Conservation (phyloP, 2,113 vertebrate genomes). For the Tupaia tana region DNA sequence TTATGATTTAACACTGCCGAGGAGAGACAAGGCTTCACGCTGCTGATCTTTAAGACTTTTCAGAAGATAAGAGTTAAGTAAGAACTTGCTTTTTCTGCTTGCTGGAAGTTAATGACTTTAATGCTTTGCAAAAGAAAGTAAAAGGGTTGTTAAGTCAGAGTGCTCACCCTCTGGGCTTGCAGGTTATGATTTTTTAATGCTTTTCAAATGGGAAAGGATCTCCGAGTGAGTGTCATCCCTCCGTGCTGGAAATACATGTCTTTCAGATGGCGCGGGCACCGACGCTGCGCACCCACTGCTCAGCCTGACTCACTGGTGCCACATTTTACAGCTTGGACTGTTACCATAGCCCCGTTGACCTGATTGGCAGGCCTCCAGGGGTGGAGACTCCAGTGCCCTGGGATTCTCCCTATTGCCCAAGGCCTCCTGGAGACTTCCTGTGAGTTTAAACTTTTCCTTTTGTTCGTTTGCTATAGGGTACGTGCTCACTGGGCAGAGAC, state of each 20-base stretch:
- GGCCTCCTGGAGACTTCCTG: background rate
- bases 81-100: constrained; percentile 31
- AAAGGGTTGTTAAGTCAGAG: constrained; percentile 61
- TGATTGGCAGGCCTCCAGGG: background rate
- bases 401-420: background rate
- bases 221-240: constrained; percentile 5
- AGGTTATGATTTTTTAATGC: constrained; percentile 64
- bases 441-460: background rate
- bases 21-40: background rate
- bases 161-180: constrained; percentile 59
- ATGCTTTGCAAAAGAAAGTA: constrained; percentile 53
- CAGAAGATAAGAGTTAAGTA: constrained; percentile 31
- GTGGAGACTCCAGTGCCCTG: fast-evolving
- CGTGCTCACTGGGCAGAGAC: too few relatives aligned
- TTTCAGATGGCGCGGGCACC: background rate
- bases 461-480: too few relatives aligned
- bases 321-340: background rate
- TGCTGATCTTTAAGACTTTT: constrained; percentile 37
- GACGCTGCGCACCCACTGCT: background rate
- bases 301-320: background rate
- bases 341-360: background rate
- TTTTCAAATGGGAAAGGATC: constrained; percentile 51
- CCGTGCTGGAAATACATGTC: background rate
- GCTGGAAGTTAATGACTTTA: constrained; percentile 62
- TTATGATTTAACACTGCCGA: background rate